Conservation (phyloP, 1,140 invertebrate species). For the Tetraneura akinire region DNA sequence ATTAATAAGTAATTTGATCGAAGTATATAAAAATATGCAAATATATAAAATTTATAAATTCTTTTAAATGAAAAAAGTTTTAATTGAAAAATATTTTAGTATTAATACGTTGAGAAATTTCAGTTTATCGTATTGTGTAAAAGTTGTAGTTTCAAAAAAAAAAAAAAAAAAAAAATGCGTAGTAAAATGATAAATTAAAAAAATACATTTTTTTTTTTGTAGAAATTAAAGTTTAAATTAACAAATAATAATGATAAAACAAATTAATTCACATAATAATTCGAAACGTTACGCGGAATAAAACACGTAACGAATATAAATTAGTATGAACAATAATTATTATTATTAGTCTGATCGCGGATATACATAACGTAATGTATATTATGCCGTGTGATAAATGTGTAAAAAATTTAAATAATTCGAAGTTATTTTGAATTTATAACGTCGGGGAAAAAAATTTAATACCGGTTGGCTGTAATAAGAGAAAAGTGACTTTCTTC, state of each 20-base stretch:
- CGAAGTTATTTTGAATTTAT: no score
- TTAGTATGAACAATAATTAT: no score
- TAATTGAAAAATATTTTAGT: constrained; percentile 15
- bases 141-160: not conserved
- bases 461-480: no score
- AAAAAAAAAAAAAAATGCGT: no score
- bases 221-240: not conserved
- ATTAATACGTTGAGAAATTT: not conserved
- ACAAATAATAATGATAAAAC: not conserved
- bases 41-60: not conserved
- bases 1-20: not conserved
- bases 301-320: no score
- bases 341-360: no score
- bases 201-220: not conserved
- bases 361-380: no score
- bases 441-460: no score
- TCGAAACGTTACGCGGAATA: no score
- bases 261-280: not conserved
- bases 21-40: not conserved
- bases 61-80: constrained; percentile 31
- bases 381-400: no score
- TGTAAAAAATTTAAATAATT: no score
- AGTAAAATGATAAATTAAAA: constrained; percentile 5
- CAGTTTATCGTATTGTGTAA: not conserved
- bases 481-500: no score